A percentile compares a stretch with the other conserved stretches of the same genome.
These are phyloP conservation scores for Nomia melanderi DNA, from an alignment of 1,140 invertebrate species.

Conservation along the genomic window DNA sequence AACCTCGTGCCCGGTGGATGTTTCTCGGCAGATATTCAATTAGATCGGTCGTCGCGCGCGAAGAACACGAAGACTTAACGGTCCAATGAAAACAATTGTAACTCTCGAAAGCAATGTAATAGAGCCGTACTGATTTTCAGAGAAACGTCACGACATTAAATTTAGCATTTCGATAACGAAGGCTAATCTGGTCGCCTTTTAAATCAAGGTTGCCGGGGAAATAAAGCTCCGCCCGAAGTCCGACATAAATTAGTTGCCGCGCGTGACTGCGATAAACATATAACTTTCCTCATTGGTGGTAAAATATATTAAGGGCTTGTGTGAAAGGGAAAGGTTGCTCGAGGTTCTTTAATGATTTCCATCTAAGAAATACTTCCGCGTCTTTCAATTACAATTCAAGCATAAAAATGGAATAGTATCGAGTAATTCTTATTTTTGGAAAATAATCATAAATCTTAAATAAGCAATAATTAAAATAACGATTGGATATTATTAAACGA, in stretches of 20 bases:
- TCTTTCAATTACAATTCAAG: no score
- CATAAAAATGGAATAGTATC: no score
- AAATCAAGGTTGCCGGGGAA: constrained; percentile 58
- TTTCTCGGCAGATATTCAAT: background rate
- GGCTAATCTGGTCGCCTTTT: constrained; percentile 44
- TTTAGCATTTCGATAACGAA: constrained; percentile 50
- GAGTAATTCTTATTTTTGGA: no score
- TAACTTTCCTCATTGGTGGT: constrained; percentile 37
- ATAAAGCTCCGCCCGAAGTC: constrained; percentile 50
- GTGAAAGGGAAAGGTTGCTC: constrained; percentile 20
- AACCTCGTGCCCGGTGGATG: background rate
- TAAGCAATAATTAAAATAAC: no score
- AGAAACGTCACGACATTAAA: constrained; percentile 34
- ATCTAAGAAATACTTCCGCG: no score
- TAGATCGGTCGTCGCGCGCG: background rate
- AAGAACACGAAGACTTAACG: background rate
- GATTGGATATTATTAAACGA: no score
- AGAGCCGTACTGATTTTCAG: constrained; percentile 17
- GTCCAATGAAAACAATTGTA: background rate
- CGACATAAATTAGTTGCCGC: constrained; percentile 55
- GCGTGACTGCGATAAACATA: constrained; percentile 63
- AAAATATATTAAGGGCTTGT: constrained; percentile 11
- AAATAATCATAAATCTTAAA: no score
- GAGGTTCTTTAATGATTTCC: background rate
- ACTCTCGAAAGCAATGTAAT: background rate